Evolutionary conservation across 2,113 vertebrate species (phyloP).

Genomic region (Microcebus griseorufus): DNA sequence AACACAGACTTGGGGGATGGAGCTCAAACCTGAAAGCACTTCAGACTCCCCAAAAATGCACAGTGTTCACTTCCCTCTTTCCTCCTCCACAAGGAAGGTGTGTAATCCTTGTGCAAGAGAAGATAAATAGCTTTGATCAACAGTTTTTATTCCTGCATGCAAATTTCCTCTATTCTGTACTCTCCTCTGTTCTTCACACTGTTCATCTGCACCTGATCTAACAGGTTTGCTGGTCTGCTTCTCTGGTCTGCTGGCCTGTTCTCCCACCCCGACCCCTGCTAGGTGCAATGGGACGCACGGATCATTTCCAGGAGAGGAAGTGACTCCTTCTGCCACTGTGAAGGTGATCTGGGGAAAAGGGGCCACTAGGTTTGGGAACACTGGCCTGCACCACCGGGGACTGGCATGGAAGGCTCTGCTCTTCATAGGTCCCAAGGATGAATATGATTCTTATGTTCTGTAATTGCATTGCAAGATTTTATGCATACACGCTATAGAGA

Average conservation of each 20-base stretch:
- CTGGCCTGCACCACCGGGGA: not conserved
- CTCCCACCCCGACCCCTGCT: fast-evolving
- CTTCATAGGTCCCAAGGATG: not conserved
- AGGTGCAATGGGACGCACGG: not conserved
- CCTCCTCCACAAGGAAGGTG: not conserved
- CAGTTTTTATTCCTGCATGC: not conserved
- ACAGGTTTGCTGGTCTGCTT: not conserved
- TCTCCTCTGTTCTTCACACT: not conserved
- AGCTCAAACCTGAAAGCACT: not conserved
- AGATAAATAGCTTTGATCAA: not conserved
- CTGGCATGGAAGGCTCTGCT: not conserved
- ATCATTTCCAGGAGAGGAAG: not conserved
- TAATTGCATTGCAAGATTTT: not conserved
- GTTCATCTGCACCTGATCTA: not conserved
- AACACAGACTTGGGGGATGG: not conserved
- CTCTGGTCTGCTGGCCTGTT: not conserved
- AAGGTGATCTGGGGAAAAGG: not conserved
- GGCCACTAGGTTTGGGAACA: too few relatives aligned
- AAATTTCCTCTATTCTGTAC: not conserved
- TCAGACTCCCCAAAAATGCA: not conserved
- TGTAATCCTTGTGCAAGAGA: not conserved
- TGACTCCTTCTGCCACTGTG: not conserved
- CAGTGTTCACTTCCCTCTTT: not conserved
- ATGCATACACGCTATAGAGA: not conserved
- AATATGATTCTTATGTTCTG: not conserved